phyloP scores from a whole-genome alignment of 2,797 vertebrate genomes.

The Syncerus caffer region DNA sequence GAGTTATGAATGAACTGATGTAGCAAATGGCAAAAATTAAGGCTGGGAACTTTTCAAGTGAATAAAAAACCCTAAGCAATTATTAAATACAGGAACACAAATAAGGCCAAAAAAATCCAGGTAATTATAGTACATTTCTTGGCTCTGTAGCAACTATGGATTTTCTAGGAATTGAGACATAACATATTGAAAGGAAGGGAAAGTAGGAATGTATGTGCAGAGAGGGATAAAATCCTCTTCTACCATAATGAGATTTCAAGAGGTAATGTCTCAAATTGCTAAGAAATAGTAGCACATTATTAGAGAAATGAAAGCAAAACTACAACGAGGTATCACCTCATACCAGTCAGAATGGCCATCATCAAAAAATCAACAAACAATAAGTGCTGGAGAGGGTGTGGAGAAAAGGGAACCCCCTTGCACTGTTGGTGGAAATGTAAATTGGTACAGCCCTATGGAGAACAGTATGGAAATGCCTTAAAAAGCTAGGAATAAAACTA shows the following conservation, averaged over 20 bases:
- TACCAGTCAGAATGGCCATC: neutral
- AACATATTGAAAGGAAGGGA: neutral
- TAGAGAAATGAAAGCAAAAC: neutral
- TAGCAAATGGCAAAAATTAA: neutral
- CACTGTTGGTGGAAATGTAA: neutral
- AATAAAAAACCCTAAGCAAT: neutral
- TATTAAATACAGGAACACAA: slow-evolving; percentile 33
- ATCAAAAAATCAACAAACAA: neutral
- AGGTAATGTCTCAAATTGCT: slow-evolving; percentile 14
- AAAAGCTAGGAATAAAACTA: neutral
- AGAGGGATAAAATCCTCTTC: neutral
- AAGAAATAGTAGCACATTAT: neutral
- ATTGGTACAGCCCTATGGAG: neutral
- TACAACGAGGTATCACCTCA: neutral
- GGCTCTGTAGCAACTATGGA: neutral
- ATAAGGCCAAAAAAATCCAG: neutral
- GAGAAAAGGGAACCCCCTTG: neutral
- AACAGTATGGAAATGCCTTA: neutral
- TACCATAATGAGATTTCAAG: neutral
- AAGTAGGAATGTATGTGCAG: neutral
- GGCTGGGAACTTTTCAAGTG: neutral
- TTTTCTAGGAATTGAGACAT: slow-evolving; percentile 25
- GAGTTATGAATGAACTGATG: neutral
- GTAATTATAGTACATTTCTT: neutral
- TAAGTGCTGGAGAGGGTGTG: neutral